Conservation (phyloP, 2,888 invertebrate genomes). For the Sthenelais limicola region DNA sequence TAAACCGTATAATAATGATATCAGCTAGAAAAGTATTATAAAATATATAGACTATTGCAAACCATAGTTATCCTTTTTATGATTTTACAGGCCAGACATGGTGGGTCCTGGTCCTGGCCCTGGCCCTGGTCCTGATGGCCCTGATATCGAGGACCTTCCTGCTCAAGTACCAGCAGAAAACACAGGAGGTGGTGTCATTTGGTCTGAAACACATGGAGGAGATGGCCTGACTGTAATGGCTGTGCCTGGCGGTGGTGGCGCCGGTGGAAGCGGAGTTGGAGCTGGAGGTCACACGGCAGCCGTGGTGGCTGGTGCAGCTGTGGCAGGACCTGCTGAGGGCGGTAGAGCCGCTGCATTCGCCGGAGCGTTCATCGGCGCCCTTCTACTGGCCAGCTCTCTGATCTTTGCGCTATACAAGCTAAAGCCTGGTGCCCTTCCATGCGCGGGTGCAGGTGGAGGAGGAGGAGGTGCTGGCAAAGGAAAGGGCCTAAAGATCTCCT, state of each 20-base stretch:
- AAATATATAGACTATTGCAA: not conserved
- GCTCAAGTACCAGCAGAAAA: constrained; percentile 19
- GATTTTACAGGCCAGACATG: not conserved
- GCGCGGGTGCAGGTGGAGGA: constrained; percentile 41
- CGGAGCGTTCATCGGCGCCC: constrained; percentile 53
- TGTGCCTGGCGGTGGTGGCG: constrained; percentile 52
- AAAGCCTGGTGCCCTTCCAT: constrained; percentile 52
- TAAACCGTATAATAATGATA: not conserved
- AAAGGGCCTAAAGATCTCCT: constrained; percentile 54
- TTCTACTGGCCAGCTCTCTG: constrained; percentile 51
- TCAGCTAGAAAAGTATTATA: not conserved
- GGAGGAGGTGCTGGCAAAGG: constrained; percentile 43
- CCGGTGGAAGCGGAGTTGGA: constrained; percentile 45
- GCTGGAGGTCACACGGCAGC: constrained; percentile 50
- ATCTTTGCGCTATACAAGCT: constrained; percentile 56
- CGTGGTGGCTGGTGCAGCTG: constrained; percentile 45
- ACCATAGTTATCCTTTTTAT: not conserved
- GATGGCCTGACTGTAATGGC: constrained; percentile 55
- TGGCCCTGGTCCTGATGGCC: not conserved
- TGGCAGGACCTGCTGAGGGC: constrained; percentile 55
- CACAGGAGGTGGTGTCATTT: constrained; percentile 17
- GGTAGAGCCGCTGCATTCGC: constrained; percentile 56
- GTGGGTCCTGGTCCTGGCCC: not conserved
- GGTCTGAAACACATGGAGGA: constrained; percentile 45
- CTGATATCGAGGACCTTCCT: constrained; percentile 43